Percentiles rank a stretch among this genome's conserved stretches.
phyloP scores from a whole-genome alignment of 2,888 invertebrate genomes.

The Girardia tigrina region DNA sequence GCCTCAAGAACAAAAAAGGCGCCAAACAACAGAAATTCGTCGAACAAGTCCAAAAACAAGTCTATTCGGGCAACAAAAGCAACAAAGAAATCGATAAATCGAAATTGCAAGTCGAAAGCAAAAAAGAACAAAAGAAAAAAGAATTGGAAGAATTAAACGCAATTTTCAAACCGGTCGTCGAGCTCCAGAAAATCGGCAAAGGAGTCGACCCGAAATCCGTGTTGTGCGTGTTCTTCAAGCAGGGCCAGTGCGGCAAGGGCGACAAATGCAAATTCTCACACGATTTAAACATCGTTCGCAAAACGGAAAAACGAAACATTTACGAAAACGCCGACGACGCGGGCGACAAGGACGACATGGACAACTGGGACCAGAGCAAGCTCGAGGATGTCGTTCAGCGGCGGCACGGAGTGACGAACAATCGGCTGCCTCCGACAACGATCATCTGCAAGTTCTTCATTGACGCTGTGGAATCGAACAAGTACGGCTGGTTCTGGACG shows the following conservation, averaged over 20 bases:
- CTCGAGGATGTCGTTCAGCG: conserved; percentile 83
- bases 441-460: conserved; percentile 95
- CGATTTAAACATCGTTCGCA: conserved; percentile 78
- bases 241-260: conserved; percentile 87
- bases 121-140: conserved; percentile 61
- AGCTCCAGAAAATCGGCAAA: conserved; percentile 82
- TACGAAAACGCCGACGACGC: conserved; percentile 58
- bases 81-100: conserved; percentile 35
- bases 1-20: conserved; percentile 96
- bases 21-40: conserved; percentile 95
- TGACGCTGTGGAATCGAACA: conserved; percentile 88
- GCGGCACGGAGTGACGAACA: conserved; percentile 71
- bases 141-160: conserved; percentile 72
- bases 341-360: conserved; percentile 62
- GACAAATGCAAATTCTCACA: conserved; percentile 98
- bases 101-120: conserved; percentile 47
- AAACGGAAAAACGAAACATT: conserved; percentile 86
- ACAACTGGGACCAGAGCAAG: conserved; percentile 92
- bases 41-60: conserved; percentile 88
- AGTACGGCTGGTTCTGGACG: conserved; percentile 99
- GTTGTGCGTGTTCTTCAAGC: conserved; percentile 92
- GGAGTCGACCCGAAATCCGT: conserved; percentile 96
- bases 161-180: conserved; percentile 70
- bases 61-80: conserved; percentile 64
- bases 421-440: conserved; percentile 68